A percentile compares a stretch with the other conserved stretches of the same genome.
These are phyloP conservation scores for Podiceps cristatus DNA, from an alignment of 2,113 vertebrate species.

Conservation along the genomic window DNA sequence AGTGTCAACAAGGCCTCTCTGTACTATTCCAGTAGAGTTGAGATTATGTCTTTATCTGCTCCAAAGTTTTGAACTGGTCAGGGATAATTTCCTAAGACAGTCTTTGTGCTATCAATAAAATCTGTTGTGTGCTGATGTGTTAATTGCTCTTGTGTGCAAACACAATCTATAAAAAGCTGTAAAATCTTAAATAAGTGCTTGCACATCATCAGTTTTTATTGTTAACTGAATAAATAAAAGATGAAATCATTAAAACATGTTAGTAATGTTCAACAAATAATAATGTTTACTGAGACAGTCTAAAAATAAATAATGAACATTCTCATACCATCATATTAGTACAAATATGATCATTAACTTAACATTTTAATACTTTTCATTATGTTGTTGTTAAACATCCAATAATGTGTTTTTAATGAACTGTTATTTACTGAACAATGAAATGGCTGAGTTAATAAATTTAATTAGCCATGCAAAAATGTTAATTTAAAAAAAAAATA, in stretches of 20 bases:
- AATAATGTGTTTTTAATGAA: constrained; percentile 49
- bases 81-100: neutral
- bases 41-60: neutral
- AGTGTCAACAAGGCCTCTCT: neutral
- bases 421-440: constrained; percentile 17
- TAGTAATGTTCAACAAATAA: neutral
- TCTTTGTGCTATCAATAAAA: neutral
- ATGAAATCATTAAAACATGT: constrained; percentile 7
- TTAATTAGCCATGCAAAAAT: neutral
- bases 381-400: constrained; percentile 3
- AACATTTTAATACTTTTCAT: neutral
- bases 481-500: neutral
- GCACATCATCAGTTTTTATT: constrained; percentile 21
- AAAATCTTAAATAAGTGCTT: neutral
- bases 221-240: constrained; percentile 19
- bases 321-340: neutral
- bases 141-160: neutral
- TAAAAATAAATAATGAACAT: constrained; percentile 31
- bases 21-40: neutral
- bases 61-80: neutral
- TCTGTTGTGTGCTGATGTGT: neutral
- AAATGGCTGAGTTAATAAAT: neutral
- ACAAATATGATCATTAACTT: constrained; percentile 23
- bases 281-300: constrained; percentile 7
- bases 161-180: neutral